Conservation (phyloP, 2,888 invertebrate species). For the Crepidodera aurea region DNA sequence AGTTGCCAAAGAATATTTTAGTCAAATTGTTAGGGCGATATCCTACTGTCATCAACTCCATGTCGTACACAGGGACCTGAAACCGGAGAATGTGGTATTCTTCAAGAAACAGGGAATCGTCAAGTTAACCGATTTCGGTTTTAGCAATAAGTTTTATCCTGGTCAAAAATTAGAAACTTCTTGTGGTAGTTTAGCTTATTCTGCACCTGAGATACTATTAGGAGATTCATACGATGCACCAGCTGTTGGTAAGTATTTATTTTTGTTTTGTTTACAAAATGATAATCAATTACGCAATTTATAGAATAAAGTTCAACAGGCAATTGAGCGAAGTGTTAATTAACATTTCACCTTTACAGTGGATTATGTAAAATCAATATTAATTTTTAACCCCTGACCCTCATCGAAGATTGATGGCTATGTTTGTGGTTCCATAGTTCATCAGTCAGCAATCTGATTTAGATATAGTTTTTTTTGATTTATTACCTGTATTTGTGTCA, state of each 20-base stretch:
- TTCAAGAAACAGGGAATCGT: slow-evolving; percentile 97
- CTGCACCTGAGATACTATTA: slow-evolving; percentile 97
- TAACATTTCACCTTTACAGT: too few species aligned
- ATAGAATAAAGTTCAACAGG: too few species aligned
- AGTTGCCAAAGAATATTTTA: slow-evolving; percentile 90
- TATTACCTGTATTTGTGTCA: too few species aligned
- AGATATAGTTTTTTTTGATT: too few species aligned
- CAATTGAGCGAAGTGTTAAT: too few species aligned
- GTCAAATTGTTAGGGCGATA: slow-evolving; percentile 97
- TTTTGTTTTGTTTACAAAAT: too few species aligned
- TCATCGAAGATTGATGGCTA: too few species aligned
- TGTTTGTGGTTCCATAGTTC: too few species aligned
- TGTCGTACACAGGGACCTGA: slow-evolving; percentile 90
- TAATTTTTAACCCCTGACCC: too few species aligned
- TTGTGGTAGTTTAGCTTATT: slow-evolving; percentile 98
- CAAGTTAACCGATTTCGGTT: slow-evolving; percentile 98
- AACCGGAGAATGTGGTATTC: slow-evolving; percentile 99
- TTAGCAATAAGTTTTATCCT: slow-evolving; percentile 94
- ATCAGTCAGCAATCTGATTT: too few species aligned
- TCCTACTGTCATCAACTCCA: slow-evolving; percentile 96
- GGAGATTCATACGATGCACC: slow-evolving; percentile 99
- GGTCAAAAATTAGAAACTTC: slow-evolving; percentile 97
- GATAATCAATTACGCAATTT: too few species aligned
- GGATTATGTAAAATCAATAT: too few species aligned
- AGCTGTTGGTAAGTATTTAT: slow-evolving; percentile 80